Evolutionary conservation across 1,140 invertebrate species (phyloP).

Genomic region (Calephelis nemesis): DNA sequence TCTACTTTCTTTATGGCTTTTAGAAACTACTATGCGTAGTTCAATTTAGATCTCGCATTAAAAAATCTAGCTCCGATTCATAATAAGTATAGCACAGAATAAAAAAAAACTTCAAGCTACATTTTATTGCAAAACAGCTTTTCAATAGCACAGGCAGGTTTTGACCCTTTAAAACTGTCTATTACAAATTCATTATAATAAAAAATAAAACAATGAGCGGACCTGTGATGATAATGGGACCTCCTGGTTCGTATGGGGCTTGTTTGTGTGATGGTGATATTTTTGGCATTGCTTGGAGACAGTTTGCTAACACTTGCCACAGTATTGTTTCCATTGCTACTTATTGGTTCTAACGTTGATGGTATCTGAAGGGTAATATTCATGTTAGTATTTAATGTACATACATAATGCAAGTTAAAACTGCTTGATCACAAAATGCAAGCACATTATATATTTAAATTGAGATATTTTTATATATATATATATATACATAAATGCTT

Average conservation of each 20-base stretch:
- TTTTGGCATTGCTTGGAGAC: constrained; percentile 57
- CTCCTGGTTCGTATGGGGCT: constrained; percentile 73
- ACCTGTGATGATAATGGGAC: constrained; percentile 77
- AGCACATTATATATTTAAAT: too few relatives aligned
- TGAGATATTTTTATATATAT: too few relatives aligned
- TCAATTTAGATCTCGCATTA: too few relatives aligned
- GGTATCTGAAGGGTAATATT: constrained; percentile 42
- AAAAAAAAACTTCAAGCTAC: too few relatives aligned
- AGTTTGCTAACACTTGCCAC: constrained; percentile 67
- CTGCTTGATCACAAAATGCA: too few relatives aligned
- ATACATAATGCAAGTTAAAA: too few relatives aligned
- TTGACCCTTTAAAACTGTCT: neutral
- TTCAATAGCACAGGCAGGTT: neutral
- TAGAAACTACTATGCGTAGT: too few relatives aligned
- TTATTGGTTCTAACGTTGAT: constrained; percentile 59
- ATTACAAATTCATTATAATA: neutral
- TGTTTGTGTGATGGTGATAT: constrained; percentile 59
- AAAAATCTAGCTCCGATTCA: too few relatives aligned
- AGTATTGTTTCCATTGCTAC: constrained; percentile 69
- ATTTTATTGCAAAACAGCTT: too few relatives aligned
- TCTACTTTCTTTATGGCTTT: too few relatives aligned
- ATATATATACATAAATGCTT: too few relatives aligned
- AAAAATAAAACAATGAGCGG: constrained; percentile 3
- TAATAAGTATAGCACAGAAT: too few relatives aligned
- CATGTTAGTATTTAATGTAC: neutral